Percentiles rank a stretch among this genome's conserved stretches.
Evolutionary conservation across 2,888 invertebrate species (phyloP).

Genomic region (Campopleginae sp.): DNA sequence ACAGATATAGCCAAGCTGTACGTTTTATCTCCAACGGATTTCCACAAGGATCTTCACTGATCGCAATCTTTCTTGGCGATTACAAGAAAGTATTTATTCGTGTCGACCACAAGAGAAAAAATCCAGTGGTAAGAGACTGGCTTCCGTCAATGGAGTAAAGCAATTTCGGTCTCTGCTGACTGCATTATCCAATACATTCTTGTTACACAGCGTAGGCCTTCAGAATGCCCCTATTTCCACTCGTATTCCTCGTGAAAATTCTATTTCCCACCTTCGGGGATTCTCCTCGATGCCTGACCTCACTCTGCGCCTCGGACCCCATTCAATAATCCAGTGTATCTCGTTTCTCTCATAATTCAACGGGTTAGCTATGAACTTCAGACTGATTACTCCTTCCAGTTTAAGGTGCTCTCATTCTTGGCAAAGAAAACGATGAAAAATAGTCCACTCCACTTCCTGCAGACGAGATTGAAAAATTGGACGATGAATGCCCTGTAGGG

Average conservation of each 20-base stretch:
- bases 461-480: background rate
- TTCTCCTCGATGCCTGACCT: background rate
- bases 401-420: background rate
- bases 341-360: background rate
- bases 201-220: background rate
- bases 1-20: conserved; percentile 15
- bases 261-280: background rate
- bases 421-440: background rate
- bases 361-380: background rate
- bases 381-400: background rate
- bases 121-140: background rate
- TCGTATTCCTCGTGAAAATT: conserved; percentile 8
- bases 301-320: background rate
- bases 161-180: conserved; percentile 7
- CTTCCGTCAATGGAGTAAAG: background rate
- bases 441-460: background rate
- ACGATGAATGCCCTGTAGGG: background rate
- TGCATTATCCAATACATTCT: conserved; percentile 7
- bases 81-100: conserved; percentile 56
- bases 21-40: conserved; percentile 7
- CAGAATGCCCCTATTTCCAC: background rate
- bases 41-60: conserved; percentile 16
- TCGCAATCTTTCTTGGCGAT: conserved; percentile 44
- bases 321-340: background rate
- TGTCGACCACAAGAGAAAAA: conserved; percentile 11